Percentiles rank a stretch among this genome's conserved stretches.
Conservation (phyloP, 2,797 vertebrate species). For the Gorsachius magnificus region DNA sequence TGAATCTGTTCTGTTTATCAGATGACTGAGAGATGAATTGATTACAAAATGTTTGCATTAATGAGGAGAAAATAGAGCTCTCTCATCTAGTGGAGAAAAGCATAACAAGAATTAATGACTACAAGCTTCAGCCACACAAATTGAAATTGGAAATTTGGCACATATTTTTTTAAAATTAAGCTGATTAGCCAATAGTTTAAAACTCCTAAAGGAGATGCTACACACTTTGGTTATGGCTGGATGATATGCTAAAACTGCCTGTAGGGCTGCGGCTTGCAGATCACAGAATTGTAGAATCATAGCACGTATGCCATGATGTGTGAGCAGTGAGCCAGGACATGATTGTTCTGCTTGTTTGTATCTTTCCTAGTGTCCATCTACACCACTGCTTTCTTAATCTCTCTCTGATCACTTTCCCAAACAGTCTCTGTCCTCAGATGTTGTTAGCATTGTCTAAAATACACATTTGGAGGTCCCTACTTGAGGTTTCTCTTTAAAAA, state of each 20-base stretch:
- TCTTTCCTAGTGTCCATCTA: not conserved
- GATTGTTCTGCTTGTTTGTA: not conserved
- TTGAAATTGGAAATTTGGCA: not conserved
- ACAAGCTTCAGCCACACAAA: not conserved
- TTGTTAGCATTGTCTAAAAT: not conserved
- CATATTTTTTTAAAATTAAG: not conserved
- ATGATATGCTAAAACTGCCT: not conserved
- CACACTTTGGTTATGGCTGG: not conserved
- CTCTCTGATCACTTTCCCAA: not conserved
- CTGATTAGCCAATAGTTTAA: not conserved
- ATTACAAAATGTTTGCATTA: not conserved
- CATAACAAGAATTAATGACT: slow-evolving; percentile 18
- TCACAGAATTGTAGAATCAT: not conserved
- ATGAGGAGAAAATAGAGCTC: slow-evolving; percentile 30
- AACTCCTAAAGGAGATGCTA: not conserved
- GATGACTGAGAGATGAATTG: not conserved
- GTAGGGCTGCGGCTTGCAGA: not conserved
- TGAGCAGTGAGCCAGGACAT: not conserved
- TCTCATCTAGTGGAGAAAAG: not conserved
- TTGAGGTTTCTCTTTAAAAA: not conserved
- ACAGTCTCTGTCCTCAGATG: not conserved
- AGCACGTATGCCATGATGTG: rapidly evolving
- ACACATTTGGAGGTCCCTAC: not conserved
- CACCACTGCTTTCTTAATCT: not conserved
- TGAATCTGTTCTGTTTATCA: not conserved